Conservation (phyloP, 2,797 vertebrate genomes). For the Chromis chromis region DNA sequence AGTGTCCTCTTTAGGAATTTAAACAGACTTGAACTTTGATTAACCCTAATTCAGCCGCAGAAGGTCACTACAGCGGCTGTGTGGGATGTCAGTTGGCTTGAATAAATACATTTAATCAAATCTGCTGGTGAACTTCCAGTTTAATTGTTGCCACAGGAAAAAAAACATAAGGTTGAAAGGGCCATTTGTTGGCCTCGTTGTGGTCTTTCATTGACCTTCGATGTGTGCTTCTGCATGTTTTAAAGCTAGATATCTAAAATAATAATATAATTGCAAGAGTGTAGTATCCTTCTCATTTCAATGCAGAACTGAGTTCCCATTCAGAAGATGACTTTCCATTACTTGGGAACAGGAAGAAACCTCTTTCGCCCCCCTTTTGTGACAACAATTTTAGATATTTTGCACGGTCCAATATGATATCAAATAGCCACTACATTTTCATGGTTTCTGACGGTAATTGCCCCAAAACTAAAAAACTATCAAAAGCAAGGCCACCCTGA, state of each 20-base stretch:
- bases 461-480: constrained; percentile 31
- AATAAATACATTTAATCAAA: constrained; percentile 43
- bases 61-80: constrained; percentile 24
- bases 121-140: constrained; percentile 12
- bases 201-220: constrained; percentile 7
- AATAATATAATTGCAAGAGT: not conserved
- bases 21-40: constrained; percentile 62
- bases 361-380: not conserved
- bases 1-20: constrained; percentile 41
- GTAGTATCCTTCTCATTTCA: not conserved
- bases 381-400: constrained; percentile 6
- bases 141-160: constrained; percentile 25
- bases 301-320: not conserved
- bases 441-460: constrained; percentile 25
- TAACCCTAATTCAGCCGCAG: constrained; percentile 52
- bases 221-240: not conserved
- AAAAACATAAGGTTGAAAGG: constrained; percentile 3
- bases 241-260: not conserved
- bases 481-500: constrained; percentile 39
- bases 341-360: not conserved
- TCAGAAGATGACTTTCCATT: not conserved
- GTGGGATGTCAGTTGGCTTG: constrained; percentile 29
- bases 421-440: not conserved
- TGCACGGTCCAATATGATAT: not conserved
- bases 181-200: not conserved